Evolutionary conservation across 2,888 invertebrate genomes (phyloP).

Genomic region (Eupithecia centaureata): DNA sequence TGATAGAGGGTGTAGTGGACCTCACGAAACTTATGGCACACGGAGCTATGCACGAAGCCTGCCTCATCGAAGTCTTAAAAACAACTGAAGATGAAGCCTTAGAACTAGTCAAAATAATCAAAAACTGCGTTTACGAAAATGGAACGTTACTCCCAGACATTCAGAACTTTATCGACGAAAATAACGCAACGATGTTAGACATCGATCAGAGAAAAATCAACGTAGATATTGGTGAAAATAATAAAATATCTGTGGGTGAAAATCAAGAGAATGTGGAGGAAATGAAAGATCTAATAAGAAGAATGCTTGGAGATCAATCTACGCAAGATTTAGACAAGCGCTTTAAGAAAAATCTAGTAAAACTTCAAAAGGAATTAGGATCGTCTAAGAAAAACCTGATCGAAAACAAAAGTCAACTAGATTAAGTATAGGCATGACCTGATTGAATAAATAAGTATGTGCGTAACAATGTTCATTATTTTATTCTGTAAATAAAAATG

Average conservation of each 20-base stretch:
- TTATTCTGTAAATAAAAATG: neutral
- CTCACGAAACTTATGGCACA: conserved; percentile 77
- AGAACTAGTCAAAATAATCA: conserved; percentile 55
- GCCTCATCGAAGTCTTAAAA: conserved; percentile 75
- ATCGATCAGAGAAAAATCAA: conserved; percentile 40
- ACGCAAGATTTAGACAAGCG: conserved; percentile 50
- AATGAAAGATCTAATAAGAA: conserved; percentile 60
- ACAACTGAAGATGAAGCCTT: conserved; percentile 73
- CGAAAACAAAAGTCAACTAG: neutral
- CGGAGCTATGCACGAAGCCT: conserved; percentile 81
- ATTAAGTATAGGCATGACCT: neutral
- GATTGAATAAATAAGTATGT: neutral
- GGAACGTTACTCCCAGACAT: conserved; percentile 46
- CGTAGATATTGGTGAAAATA: conserved; percentile 30
- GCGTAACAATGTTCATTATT: neutral
- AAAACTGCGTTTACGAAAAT: conserved; percentile 59
- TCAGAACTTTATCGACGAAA: conserved; percentile 54
- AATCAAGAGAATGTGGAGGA: conserved; percentile 48
- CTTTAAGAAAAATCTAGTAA: conserved; percentile 58
- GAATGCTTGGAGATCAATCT: conserved; percentile 59
- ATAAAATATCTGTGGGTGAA: neutral
- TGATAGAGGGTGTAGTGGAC: conserved; percentile 70
- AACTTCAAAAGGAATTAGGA: conserved; percentile 54
- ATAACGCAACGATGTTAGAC: conserved; percentile 73
- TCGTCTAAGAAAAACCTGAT: conserved; percentile 47